These are phyloP conservation scores for Alcis repandata DNA, from an alignment of 2,888 invertebrate genomes.

Conservation along the genomic window DNA sequence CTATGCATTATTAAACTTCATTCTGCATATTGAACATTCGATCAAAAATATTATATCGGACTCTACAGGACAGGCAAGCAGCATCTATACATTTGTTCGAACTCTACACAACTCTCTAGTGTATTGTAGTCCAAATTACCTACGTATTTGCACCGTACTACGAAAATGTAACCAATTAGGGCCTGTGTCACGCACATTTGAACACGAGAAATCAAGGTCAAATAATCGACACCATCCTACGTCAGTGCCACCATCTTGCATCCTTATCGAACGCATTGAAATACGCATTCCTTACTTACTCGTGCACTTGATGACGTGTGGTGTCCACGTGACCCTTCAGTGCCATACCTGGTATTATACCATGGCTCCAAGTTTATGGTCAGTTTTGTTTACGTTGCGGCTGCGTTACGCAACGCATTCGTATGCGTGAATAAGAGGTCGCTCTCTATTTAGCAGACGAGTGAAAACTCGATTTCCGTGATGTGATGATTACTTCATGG, in stretches of 20 bases:
- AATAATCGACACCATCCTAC: no score
- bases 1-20: no score
- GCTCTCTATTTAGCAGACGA: slow-evolving; percentile 48
- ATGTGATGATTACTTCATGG: slow-evolving; percentile 7
- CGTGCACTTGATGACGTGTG: no score
- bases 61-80: no score
- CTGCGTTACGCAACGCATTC: slow-evolving; percentile 37
- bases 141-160: neutral
- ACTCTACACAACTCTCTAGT: neutral
- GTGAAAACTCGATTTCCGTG: slow-evolving; percentile 30
- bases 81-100: no score
- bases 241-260: no score
- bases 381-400: slow-evolving; percentile 59
- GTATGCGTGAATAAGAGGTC: slow-evolving; percentile 40
- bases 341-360: neutral
- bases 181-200: slow-evolving; percentile 36
- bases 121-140: neutral
- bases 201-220: no score
- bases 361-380: slow-evolving; percentile 60
- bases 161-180: slow-evolving; percentile 24
- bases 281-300: no score
- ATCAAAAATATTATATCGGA: no score
- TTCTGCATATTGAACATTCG: no score
- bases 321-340: no score
- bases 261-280: no score